Evolutionary conservation across 1,140 invertebrate species (phyloP), one percentile per base, ranked within the genome.

Genomic region (Drosophila mauritiana): DNA sequence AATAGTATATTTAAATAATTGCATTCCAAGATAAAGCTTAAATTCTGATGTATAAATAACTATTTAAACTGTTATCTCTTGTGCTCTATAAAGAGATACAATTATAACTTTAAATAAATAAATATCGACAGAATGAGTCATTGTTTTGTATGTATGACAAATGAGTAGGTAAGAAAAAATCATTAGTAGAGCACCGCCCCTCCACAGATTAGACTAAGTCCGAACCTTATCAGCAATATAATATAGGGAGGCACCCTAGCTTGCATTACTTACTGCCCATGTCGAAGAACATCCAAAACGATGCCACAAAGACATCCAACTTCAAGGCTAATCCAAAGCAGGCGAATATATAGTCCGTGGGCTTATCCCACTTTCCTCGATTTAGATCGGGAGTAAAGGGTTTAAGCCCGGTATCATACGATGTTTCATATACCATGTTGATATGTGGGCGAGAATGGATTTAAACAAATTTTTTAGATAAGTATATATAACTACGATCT

Each of bases 401-500:
- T 52, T 67, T 80, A n/a, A 67, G 69, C 8, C 91, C 91, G 31
- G 56, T 75, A 39, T 82, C 91, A 34, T 92, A 92, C 1, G 91
- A 92, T 11, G 81, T 73, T 42, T 90, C 90, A 55, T 91, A 91
- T 2, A 89, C 90, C 91, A 91, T 92, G 3, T 22, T 62, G 17
- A 6, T 3, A 13, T 31, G 27, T 31, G 1, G 7, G 7, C 27
- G 27, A 31, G 8, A 31, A 8, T 31, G 27, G 7, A 31, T 8
- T 31, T 31, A 31, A 31, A 0, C 7, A 8, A 31, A 8, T 8
- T 8, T 31, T 8, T 7, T 8, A 31, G 7, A 31, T 31, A 31
- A 8, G 1, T 31, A 22, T 22, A 3, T 22, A 22, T 22, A 22
- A 22, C 20, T 22, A 22, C 20, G 20, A 22, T 22, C 20, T 22